Evolutionary conservation across 2,888 invertebrate genomes (phyloP), one percentile per base, ranked within the genome.

Genomic region (Galerucella nymphaeae): DNA sequence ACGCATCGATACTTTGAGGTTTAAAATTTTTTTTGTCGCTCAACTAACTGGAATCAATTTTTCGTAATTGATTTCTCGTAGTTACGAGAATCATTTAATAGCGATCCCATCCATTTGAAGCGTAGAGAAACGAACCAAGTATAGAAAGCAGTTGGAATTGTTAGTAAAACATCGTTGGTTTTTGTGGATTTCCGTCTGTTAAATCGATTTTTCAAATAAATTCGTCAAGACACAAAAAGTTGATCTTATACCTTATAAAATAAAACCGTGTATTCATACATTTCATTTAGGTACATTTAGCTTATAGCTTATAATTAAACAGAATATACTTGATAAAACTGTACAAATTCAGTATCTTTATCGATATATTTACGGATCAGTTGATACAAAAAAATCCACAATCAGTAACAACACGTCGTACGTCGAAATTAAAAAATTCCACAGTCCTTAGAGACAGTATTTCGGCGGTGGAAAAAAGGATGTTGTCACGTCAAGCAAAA

Each of bases 401-500:
- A 38, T 38, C 30, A 38, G 30, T 38, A 9, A 38, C 30, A 38
- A 38, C 30, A 38, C 30, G 30, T 38, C 30, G 8, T 38, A 38
- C 30, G 30, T 38, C 30, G 30, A 38, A 38, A 38, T 38, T 38
- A 55, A 55, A 55, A 55, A 55, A 16, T 55, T 55, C 20, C 4
- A 18, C 11, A 55, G 55, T 55, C 55, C 55, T 20, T 11, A 20
- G 20, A 55, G 65, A 41, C 30, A 9, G 30, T 38, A 38, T 38
- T 38, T 9, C 30, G 30, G 8, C 30, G 30, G 30, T 38, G 30
- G n/a, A n/a, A 38, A 38, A 38, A 38, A 38, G 73, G 78, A 80
- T 81, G 76, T 76, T 73, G 73, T 82, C 82, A 83, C 82, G 81
- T 80, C 76, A 72, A 65, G 68, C 75, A 77, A 80, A 81, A 80